Base-by-base conservation (phyloP, 2,797 vertebrate genomes). In the Capromys pilorides region DNA sequence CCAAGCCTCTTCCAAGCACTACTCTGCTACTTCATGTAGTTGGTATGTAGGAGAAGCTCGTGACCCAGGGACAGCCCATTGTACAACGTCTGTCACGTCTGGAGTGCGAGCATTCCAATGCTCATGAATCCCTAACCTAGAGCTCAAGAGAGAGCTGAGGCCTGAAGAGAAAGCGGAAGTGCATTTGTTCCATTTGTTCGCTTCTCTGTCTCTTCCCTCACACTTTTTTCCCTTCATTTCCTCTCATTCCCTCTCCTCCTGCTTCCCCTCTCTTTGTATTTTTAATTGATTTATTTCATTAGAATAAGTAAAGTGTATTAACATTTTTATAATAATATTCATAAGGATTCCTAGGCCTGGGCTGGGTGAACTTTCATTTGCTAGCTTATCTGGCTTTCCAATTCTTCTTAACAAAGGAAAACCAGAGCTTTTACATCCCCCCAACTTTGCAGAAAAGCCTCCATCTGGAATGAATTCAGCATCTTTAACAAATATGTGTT, bases 401-500 rank as follows among this genome's bases (percentile, higher is more conserved):
- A 28, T 61, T 95, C 92, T 92, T 93, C 88, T 83, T 93, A 90
- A 96, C 96, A 96, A 97, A 97, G 93, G 90, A 93, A 95, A 96
- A 82, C 67, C 57, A 83, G 28, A 93, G 91, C 61, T 91, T 85
- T 86, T 66, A n/a, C 33, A 18, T 89, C 95, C 82, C 45, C 0
- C 28, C 94, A 79, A 93, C 90, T 96, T 95, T 79, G 80, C 31
- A 90, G 94, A 26, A 9, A 71, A 94, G 90, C 90, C 85, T 94
- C 97, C 97, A 97, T 97, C 97, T 97, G 97, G 97, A 97, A 96
- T 87, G 75, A 95, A 96, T 97, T 97, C 87, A 2, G 81, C 79
- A 45, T 95, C 97, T 97, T 95, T 96, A 94, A 96, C 93, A 97
- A 97, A 96, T 97, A 96, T 97, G 96, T 97, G 96, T 96, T 93